Conservation (phyloP, 2,888 invertebrate species). For the Apotomis turbidana region DNA sequence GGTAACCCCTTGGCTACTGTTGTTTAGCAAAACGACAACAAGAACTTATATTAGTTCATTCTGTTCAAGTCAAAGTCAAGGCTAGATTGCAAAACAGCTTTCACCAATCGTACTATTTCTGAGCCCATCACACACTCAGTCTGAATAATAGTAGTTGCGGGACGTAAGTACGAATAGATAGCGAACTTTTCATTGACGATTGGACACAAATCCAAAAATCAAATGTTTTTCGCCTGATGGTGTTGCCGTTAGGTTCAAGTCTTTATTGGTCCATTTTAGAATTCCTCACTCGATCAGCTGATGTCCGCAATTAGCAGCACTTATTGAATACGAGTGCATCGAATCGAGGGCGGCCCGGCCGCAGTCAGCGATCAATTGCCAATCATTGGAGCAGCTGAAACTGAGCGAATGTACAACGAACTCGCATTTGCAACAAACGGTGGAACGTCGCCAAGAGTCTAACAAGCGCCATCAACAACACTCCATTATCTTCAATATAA, state of each 20-base stretch:
- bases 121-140: no score
- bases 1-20: no score
- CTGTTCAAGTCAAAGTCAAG: no score
- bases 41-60: no score
- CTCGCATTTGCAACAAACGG: slow-evolving; percentile 3
- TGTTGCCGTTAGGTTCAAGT: neutral
- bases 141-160: no score
- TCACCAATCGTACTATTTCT: no score
- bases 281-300: neutral
- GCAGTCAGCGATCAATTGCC: slow-evolving; percentile 9
- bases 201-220: neutral
- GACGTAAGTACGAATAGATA: no score
- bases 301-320: neutral
- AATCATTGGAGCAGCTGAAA: neutral
- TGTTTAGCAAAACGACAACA: no score
- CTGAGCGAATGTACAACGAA: slow-evolving; percentile 1
- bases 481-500: slow-evolving; percentile 9
- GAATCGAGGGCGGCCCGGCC: neutral
- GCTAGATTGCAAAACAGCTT: no score
- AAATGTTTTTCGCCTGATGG: neutral
- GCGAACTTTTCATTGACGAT: no score
- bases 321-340: neutral
- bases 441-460: slow-evolving; percentile 32
- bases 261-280: slow-evolving; percentile 4
- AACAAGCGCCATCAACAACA: slow-evolving; percentile 8